A percentile compares a stretch with the other conserved stretches of the same genome.
Conservation (phyloP, 2,888 invertebrate genomes). For the Galerucella nymphaeae region DNA sequence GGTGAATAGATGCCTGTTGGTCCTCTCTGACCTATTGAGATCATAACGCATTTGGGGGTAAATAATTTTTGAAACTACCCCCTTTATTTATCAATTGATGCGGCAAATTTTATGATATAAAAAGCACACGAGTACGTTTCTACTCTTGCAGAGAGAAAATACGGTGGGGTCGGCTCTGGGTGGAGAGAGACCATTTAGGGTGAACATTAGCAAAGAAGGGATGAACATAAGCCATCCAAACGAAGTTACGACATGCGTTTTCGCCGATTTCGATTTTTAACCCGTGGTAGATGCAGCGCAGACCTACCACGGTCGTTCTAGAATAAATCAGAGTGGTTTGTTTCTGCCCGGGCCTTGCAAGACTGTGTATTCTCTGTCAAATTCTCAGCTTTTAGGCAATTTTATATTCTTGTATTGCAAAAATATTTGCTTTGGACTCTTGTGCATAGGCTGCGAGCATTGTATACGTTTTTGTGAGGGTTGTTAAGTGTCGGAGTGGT, state of each 20-base stretch:
- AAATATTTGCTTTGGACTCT: slow-evolving; percentile 44
- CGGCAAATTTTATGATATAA: slow-evolving; percentile 24
- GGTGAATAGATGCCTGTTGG: too few relatives aligned
- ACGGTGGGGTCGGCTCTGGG: slow-evolving; percentile 44
- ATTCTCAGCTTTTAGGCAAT: slow-evolving; percentile 54
- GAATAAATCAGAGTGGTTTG: slow-evolving; percentile 43
- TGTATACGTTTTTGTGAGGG: slow-evolving; percentile 20
- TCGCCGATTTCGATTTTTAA: slow-evolving; percentile 45
- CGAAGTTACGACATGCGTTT: slow-evolving; percentile 54
- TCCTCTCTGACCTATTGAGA: too few relatives aligned
- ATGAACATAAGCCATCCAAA: slow-evolving; percentile 55
- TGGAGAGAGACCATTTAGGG: slow-evolving; percentile 57
- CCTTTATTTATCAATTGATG: slow-evolving; percentile 20
- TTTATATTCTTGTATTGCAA: slow-evolving; percentile 45
- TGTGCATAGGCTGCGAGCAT: slow-evolving; percentile 36
- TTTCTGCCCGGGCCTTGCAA: slow-evolving; percentile 57
- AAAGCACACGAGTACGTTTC: slow-evolving; percentile 10
- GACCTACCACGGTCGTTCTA: slow-evolving; percentile 29
- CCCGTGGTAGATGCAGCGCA: slow-evolving; percentile 36
- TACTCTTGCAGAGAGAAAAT: slow-evolving; percentile 23
- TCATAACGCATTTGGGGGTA: too few relatives aligned
- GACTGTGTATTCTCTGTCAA: slow-evolving; percentile 54
- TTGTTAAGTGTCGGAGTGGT: slow-evolving; percentile 21
- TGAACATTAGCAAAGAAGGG: slow-evolving; percentile 59
- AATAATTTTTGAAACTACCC: slow-evolving; percentile 6